A percentile compares a stretch with the other conserved stretches of the same genome.
Evolutionary conservation across 2,888 invertebrate species (phyloP).

Genomic region (Lycocerus yunnanus): DNA sequence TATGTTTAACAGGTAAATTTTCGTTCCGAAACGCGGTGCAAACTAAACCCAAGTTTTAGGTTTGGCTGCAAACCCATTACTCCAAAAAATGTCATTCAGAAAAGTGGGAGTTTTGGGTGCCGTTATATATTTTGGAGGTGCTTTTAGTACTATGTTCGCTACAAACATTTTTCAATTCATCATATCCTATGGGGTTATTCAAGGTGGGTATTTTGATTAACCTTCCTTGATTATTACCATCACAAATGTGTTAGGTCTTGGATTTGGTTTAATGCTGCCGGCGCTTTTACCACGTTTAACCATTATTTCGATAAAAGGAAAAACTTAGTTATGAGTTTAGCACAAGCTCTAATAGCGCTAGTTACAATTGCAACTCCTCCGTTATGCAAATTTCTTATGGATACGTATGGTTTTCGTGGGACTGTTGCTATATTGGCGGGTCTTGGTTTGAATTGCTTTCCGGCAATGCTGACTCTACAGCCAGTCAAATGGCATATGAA

Average conservation of each 20-base stretch:
- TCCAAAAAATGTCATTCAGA: constrained; percentile 69
- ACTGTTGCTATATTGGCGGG: constrained; percentile 70
- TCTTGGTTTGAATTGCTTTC: constrained; percentile 67
- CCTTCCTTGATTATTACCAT: not conserved
- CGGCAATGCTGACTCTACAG: constrained; percentile 74
- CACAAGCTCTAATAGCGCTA: constrained; percentile 72
- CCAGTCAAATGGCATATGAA: constrained; percentile 75
- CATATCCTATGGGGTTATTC: constrained; percentile 67
- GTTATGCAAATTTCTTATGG: constrained; percentile 64
- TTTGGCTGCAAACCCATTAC: constrained; percentile 67
- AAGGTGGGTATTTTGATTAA: constrained; percentile 56
- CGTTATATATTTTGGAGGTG: constrained; percentile 65
- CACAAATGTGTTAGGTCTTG: constrained; percentile 60
- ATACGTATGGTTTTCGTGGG: constrained; percentile 71
- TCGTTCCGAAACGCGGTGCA: not conserved
- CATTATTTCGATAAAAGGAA: constrained; percentile 73
- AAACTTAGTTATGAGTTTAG: constrained; percentile 73
- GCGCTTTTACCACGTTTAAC: constrained; percentile 76
- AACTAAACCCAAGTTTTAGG: constrained; percentile 56
- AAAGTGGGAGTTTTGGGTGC: constrained; percentile 71
- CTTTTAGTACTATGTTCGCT: constrained; percentile 66
- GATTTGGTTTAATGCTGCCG: constrained; percentile 74
- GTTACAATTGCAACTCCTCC: constrained; percentile 72
- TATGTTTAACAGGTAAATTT: constrained; percentile 64
- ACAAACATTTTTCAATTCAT: constrained; percentile 66